Conservation (phyloP, 1,140 invertebrate species). For the Psix sp. region DNA sequence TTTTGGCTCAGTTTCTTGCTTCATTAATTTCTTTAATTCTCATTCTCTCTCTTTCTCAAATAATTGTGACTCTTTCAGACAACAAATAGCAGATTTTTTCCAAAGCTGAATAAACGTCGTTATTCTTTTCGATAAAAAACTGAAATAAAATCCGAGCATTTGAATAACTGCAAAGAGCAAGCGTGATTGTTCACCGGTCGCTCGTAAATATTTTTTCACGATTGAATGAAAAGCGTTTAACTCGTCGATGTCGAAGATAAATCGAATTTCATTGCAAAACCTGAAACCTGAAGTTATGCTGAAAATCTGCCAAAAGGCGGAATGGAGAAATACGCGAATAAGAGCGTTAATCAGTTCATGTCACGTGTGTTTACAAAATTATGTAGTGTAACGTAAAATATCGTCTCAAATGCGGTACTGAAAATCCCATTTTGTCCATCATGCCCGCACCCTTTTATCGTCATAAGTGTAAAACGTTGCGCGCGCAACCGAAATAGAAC, state of each 20-base stretch:
- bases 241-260: conserved; percentile 32
- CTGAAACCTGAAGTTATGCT: conserved; percentile 21
- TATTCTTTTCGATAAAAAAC: too few species aligned
- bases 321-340: conserved; percentile 49
- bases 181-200: too few species aligned
- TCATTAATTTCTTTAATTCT: too few species aligned
- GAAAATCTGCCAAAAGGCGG: conserved; percentile 30
- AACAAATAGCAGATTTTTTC: too few species aligned
- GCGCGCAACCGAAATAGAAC: conserved; percentile 39
- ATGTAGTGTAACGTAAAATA: conserved; percentile 52
- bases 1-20: too few species aligned
- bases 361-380: conserved; percentile 55
- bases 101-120: too few species aligned
- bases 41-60: too few species aligned
- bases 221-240: conserved; percentile 43
- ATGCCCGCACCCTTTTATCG: conserved; percentile 15
- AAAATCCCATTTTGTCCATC: conserved; percentile 41
- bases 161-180: too few species aligned
- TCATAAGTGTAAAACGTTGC: conserved; percentile 13
- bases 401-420: conserved; percentile 36
- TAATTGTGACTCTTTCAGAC: too few species aligned
- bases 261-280: conserved; percentile 25
- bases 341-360: conserved; percentile 54
- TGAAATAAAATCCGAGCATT: too few species aligned
- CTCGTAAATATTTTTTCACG: conserved; percentile 22